These are phyloP conservation scores for Colius striatus DNA, from an alignment of 2,113 vertebrate genomes.

Conservation along the genomic window DNA sequence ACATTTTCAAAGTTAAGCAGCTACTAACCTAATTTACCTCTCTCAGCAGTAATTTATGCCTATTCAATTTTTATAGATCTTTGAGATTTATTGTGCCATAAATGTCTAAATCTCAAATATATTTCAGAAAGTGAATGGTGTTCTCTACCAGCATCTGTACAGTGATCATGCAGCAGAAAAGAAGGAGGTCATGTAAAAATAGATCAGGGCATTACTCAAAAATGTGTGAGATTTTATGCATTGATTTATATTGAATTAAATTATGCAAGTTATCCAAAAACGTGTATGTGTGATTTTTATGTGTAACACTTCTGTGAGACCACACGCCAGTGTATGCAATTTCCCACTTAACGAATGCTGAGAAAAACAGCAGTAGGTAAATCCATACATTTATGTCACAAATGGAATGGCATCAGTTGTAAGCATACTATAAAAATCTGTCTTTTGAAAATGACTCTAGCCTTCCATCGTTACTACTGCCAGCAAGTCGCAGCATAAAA, in stretches of 20 bases:
- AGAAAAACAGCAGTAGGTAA: not conserved
- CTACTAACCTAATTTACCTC: not conserved
- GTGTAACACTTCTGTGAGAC: not conserved
- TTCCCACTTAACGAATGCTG: not conserved
- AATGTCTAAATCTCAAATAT: not conserved
- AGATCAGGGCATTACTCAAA: not conserved
- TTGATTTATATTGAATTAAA: not conserved
- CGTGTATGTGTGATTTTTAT: not conserved
- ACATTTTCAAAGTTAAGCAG: not conserved
- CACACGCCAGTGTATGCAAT: accelerated
- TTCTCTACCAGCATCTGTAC: not conserved
- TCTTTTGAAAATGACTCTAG: not conserved
- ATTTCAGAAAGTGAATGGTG: not conserved
- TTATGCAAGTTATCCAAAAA: not conserved
- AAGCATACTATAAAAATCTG: not conserved
- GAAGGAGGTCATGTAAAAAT: not conserved
- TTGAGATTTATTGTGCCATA: not conserved
- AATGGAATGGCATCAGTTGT: not conserved
- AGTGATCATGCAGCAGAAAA: not conserved
- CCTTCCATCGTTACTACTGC: not conserved
- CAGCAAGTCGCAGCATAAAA: not conserved
- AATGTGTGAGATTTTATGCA: not conserved
- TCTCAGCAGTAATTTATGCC: not conserved
- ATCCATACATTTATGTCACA: not conserved
- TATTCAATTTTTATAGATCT: not conserved